Percentiles rank a stretch among this genome's conserved stretches.
phyloP scores from a whole-genome alignment of 2,113 vertebrate species.

The Bungarus multicinctus region DNA sequence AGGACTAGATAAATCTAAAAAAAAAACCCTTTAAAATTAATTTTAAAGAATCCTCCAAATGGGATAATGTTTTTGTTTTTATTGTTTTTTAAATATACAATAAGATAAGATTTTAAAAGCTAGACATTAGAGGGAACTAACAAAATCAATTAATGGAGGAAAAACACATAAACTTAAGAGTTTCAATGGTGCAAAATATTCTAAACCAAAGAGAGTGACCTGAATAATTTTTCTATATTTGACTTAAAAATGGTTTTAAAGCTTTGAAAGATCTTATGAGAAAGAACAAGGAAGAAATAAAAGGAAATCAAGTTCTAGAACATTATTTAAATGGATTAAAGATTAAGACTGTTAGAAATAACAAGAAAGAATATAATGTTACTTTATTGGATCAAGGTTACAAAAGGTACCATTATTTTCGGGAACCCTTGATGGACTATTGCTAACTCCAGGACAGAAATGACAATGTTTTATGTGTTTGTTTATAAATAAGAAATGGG shows the following conservation, averaged over 20 bases:
- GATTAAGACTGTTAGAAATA: background rate
- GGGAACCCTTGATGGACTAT: background rate
- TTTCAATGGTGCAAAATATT: background rate
- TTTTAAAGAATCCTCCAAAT: background rate
- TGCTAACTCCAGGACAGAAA: background rate
- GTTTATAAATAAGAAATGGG: background rate
- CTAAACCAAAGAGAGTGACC: background rate
- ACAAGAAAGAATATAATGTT: background rate
- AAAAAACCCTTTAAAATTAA: background rate
- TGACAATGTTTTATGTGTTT: background rate
- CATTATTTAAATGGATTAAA: background rate
- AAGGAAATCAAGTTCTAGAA: background rate
- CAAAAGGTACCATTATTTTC: background rate
- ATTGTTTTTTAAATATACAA: background rate
- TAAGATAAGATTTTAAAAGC: background rate
- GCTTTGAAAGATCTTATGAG: background rate
- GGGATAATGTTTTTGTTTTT: background rate
- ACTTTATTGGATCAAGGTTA: background rate
- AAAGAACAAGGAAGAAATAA: background rate
- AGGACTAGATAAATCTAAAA: background rate
- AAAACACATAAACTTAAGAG: background rate
- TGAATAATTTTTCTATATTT: background rate
- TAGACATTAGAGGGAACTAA: background rate
- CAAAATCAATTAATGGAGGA: background rate
- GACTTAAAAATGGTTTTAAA: background rate